Evolutionary conservation across 2,113 vertebrate species (phyloP), one percentile per base, ranked within the genome.

Genomic region (Phaetusa simplex): DNA sequence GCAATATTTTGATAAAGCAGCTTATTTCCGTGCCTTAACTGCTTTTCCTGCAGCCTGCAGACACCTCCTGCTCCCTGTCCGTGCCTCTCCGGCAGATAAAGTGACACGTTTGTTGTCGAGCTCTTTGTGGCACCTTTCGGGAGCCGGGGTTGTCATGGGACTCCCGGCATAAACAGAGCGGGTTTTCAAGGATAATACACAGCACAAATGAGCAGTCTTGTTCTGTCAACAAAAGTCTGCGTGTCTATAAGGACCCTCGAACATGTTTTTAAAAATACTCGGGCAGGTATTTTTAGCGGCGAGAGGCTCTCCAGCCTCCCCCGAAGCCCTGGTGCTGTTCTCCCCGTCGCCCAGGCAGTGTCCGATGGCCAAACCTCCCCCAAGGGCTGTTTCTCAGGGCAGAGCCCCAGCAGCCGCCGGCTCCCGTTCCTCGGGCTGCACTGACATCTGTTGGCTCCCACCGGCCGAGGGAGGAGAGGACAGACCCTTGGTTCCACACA

Each of bases 151-250:
- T 90, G 92, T 92, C 95, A 32, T 59, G 73, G 95, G 94, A 77
- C 87, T 93, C 56, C 86, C 65, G 42, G 91, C 90, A 26, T 18
- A 81, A 95, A 94, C 82, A 90, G 56, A 62, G 27, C 73, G 50
- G 53, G 59, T 95, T 96, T 97, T 95, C 96, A 89, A 92, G 93
- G 92, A 97, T 92, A 88, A 96, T 80, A 92, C 70, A 34, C 26
- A 24, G 87, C 80, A 45, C 22, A 70, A 93, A 92, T n/a, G 82
- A 85, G 88, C 20, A 8, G 90, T 22, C 95, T 82, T 85, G 69
- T 80, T 94, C 94, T 50, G 78, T 93, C 73, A 71, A 77, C 91
- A 95, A 16, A 29, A 69, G 22, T 1, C 87, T 8, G 49, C 19
- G 72, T 96, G 84, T 90, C 80, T 81, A 74, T 64, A 56, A 85